phyloP scores from a whole-genome alignment of 53 echinoderm and acorn worm species.

The Glandiceps talaboti region DNA sequence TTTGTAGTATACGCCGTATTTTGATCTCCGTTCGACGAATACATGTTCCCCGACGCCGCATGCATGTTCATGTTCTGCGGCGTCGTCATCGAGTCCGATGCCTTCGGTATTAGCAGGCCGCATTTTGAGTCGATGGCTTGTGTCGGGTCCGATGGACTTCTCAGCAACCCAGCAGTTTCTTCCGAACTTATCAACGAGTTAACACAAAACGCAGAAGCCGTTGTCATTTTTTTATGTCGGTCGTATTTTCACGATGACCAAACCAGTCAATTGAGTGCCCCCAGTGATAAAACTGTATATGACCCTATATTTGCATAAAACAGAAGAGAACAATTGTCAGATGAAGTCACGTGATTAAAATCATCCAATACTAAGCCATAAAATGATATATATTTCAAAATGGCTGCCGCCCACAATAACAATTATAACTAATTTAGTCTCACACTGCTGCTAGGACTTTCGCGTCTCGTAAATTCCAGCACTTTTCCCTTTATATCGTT shows the following conservation, averaged over 20 bases:
- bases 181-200: slow-evolving; percentile 97
- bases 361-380: not conserved
- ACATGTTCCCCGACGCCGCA: slow-evolving; percentile 5
- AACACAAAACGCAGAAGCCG: slow-evolving; percentile 78
- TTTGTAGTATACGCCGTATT: slow-evolving; percentile 23
- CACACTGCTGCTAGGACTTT: not conserved
- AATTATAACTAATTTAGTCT: not conserved
- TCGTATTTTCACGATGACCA: slow-evolving; percentile 59
- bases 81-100: slow-evolving; percentile 35
- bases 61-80: slow-evolving; percentile 16
- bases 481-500: not conserved
- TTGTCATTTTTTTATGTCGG: slow-evolving; percentile 84
- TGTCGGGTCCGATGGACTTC: slow-evolving; percentile 39
- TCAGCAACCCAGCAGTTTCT: slow-evolving; percentile 44
- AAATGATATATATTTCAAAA: not conserved
- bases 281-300: slow-evolving; percentile 47
- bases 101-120: slow-evolving; percentile 40
- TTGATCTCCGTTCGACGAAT: not conserved
- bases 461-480: not conserved
- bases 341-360: not conserved
- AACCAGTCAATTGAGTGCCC: not conserved
- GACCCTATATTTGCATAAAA: slow-evolving; percentile 98
- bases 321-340: slow-evolving; percentile 23
- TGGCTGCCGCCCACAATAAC: not conserved
- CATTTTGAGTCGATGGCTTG: slow-evolving; percentile 44